phyloP scores from a whole-genome alignment of 2,797 vertebrate species.

The Lacerta agilis region DNA sequence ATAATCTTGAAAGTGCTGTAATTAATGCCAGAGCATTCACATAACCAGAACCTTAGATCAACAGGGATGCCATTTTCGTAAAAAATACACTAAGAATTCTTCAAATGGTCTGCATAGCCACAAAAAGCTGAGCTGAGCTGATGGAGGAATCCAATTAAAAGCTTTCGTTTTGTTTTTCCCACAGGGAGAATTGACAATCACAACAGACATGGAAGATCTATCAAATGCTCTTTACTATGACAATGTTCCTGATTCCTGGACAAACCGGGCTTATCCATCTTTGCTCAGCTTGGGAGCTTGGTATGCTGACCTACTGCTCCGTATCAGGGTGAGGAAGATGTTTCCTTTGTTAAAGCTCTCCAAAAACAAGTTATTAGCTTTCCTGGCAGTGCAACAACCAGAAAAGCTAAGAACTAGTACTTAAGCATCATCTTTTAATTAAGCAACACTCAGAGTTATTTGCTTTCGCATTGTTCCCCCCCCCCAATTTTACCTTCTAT shows the following conservation, averaged over 20 bases:
- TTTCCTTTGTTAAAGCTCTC: background rate
- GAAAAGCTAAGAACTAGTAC: background rate
- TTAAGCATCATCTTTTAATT: background rate
- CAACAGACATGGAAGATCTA: conserved; percentile 78
- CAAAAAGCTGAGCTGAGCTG: background rate
- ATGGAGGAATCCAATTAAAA: conserved; percentile 6
- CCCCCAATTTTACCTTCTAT: background rate
- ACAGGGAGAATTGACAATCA: conserved; percentile 79
- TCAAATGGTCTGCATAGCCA: background rate
- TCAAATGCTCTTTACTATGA: conserved; percentile 73
- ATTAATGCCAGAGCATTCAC: background rate
- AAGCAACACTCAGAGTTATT: too few relatives aligned
- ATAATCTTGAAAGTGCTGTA: background rate
- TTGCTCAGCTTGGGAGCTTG: conserved; percentile 74
- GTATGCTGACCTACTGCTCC: conserved; percentile 75
- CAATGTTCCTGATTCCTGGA: conserved; percentile 71
- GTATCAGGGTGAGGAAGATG: conserved; percentile 71
- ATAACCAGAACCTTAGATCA: background rate
- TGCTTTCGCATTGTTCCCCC: background rate
- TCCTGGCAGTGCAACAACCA: background rate
- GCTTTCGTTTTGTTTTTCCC: conserved; percentile 1
- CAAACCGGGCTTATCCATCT: conserved; percentile 77
- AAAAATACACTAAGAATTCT: background rate
- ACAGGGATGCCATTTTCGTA: background rate
- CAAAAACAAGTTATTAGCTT: background rate